Evolutionary conservation across 2,113 vertebrate species (phyloP), one percentile per base, ranked within the genome.

Genomic region (Nothocercus julius): DNA sequence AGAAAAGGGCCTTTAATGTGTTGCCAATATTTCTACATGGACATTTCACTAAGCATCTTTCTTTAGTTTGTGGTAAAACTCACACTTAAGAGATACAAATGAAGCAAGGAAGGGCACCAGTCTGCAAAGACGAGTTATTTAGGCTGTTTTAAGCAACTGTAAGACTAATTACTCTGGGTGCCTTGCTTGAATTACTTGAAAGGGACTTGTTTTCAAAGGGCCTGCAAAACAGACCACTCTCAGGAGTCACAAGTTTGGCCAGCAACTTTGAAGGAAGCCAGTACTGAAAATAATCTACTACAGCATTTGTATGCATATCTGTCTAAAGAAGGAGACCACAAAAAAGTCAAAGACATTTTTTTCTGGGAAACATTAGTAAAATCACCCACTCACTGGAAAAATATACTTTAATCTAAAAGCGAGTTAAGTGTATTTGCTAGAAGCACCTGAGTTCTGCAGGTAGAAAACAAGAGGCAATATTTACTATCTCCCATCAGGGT

Each of bases 241-340:
- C 78, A 79, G 63, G 90, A 95, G 95, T 90, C 95, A 87, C 94
- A 92, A 82, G 93, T 90, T 90, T 84, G 81, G 49, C 77, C 81
- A 90, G 92, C 54, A 59, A 82, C 63, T 89, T 82, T 74, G 81
- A 95, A 92, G 78, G 76, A 94, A 92, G 67, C 22, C 90, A 82
- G 64, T 73, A 75, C 54, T 66, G 59, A 92, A 87, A 17, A 3
- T 34, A 91, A 85, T 7, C 75, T 93, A 91, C 58, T 59, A 83
- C 10, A 56, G 47, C 21, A 85, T 93, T 95, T 92, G 86, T 84
- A 89, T 92, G 84, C 21, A 45, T 36, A 95, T 59, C 86, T 88
- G 90, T n/a, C 63, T 92, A 87, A 93, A 90, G 53, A 51, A 89
- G 66, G 34, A 92, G 78, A 86, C 90, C 80, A 88, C 53, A 96